A percentile compares a stretch with the other conserved stretches of the same genome.
Conservation (phyloP, 2,888 invertebrate species). For the Agrochola lychnidis region DNA sequence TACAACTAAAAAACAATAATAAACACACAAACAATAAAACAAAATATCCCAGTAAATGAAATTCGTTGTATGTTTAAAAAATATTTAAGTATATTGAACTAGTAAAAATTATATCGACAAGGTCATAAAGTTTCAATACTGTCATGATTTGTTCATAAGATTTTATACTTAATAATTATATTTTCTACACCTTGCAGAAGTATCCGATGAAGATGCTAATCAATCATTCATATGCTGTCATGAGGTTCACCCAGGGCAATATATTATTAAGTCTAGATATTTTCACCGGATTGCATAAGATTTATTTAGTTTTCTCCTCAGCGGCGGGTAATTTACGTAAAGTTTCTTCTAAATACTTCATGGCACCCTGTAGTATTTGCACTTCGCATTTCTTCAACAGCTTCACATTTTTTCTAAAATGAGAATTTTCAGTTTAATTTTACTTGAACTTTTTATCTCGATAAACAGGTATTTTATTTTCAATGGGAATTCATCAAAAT, state of each 20-base stretch:
- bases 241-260: too few relatives aligned
- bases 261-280: neutral
- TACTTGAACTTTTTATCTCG: neutral
- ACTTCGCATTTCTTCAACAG: conserved; percentile 86
- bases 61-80: conserved; percentile 70
- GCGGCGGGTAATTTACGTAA: conserved; percentile 77
- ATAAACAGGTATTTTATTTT: too few relatives aligned
- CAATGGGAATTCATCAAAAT: too few relatives aligned
- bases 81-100: conserved; percentile 62
- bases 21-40: conserved; percentile 64
- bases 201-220: neutral
- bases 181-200: conserved; percentile 10
- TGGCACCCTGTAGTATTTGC: conserved; percentile 85
- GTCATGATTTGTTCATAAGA: conserved; percentile 75
- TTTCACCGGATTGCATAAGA: conserved; percentile 30
- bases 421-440: conserved; percentile 2
- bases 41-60: conserved; percentile 63
- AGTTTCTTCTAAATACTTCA: conserved; percentile 79
- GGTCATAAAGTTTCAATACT: conserved; percentile 71
- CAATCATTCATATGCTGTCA: neutral
- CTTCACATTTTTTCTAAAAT: conserved; percentile 84
- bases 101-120: conserved; percentile 54
- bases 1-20: conserved; percentile 68
- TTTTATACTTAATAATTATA: conserved; percentile 29
- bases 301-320: conserved; percentile 62